phyloP scores from a whole-genome alignment of 2,888 invertebrate species.

The Encarsia formosa region DNA sequence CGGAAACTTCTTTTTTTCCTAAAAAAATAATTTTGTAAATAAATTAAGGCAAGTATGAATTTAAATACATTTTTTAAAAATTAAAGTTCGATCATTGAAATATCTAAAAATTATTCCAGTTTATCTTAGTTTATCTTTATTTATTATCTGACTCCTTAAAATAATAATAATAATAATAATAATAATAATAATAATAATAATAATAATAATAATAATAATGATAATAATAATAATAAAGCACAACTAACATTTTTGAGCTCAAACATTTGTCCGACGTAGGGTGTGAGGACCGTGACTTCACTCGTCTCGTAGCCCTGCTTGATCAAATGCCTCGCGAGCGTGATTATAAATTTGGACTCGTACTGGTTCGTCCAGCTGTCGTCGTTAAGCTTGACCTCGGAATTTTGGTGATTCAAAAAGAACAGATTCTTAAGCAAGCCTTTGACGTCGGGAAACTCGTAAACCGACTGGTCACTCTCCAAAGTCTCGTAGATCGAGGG shows the following conservation, averaged over 20 bases:
- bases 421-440: not conserved
- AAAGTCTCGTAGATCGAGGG: slow-evolving; percentile 1
- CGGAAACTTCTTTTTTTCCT: not conserved
- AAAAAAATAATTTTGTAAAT: no score
- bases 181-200: no score
- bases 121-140: no score
- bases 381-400: not conserved
- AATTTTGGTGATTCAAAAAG: not conserved
- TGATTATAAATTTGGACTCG: not conserved
- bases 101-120: no score
- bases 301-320: not conserved
- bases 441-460: not conserved
- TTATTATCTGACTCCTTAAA: no score
- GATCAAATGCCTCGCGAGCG: not conserved
- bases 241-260: not conserved
- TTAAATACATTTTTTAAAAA: not conserved
- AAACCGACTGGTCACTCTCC: not conserved
- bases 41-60: no score
- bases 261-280: not conserved
- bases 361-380: not conserved
- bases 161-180: no score
- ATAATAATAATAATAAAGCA: not conserved
- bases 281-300: not conserved
- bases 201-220: no score
- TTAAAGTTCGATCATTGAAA: not conserved